Evolutionary conservation across 1,140 invertebrate species (phyloP), one percentile per base, ranked within the genome.

Genomic region (Achroia grisella): DNA sequence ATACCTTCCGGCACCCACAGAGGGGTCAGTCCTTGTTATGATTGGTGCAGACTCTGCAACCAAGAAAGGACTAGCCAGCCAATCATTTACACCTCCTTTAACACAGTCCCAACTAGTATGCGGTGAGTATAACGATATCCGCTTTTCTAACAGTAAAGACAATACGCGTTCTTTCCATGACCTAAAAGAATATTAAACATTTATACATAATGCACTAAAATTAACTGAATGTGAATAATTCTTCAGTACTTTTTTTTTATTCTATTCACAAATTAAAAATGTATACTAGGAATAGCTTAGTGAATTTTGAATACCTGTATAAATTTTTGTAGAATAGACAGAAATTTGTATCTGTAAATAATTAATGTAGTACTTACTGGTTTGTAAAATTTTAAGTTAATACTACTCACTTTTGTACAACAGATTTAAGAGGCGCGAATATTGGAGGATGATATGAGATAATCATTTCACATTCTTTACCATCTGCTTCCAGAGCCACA

Each of bases 361-460:
- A n/a, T n/a, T n/a, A n/a, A n/a, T n/a, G 2, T 23, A 23, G 2
- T 23, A 23, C 17, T 23, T 23, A 23, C 6, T n/a, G n/a, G 6
- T 23, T 23, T 23, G 6, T 23, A 23, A 23, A 23, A 23, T 23
- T 29, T 29, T 10, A 6, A 13, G 27, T n/a, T 33, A 37, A 8
- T 39, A 28, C 9, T 42, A 50, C 35, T 71, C 86, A 95, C 94
- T 88, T 95, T 92, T 95, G 93, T 10, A 91, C 91, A 28, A 99
- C 83, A 35, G 90, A 87, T 71, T 97, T 98, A 12, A 99, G 54
- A 4, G 94, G 90, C 11, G 86, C 82, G 82, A 99, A 99, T 66
- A 99, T 94, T 10, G 96, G 95, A 9, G 97, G 97, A 90, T 99
- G 97, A 81, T 99, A 99, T 0, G 95, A 93, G 29, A 99, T 88